These are phyloP conservation scores for Otolemur garnettii DNA, from an alignment of 2,113 vertebrate genomes.

Conservation along the genomic window DNA sequence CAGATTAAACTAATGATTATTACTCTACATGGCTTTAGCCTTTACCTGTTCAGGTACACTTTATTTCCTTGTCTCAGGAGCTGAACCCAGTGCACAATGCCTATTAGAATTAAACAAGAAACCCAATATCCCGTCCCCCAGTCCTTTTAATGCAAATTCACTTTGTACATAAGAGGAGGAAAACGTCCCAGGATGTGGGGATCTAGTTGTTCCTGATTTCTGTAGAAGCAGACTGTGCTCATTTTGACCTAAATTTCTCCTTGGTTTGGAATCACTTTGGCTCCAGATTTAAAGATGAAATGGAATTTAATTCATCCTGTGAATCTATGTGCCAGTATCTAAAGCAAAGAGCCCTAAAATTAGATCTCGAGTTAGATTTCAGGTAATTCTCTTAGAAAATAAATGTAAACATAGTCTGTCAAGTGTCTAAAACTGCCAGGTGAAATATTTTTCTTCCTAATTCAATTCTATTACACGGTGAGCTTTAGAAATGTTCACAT, in stretches of 20 bases:
- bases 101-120: neutral
- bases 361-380: conserved; percentile 17
- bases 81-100: neutral
- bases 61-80: neutral
- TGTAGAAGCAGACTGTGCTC: neutral
- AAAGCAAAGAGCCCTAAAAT: conserved; percentile 38
- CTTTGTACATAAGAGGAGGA: neutral
- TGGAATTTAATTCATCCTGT: neutral
- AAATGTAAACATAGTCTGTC: conserved; percentile 77
- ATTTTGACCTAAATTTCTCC: neutral
- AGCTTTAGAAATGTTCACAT: conserved; percentile 65
- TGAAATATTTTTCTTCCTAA: conserved; percentile 81
- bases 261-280: neutral
- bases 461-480: conserved; percentile 70
- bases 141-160: neutral
- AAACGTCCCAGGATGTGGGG: neutral
- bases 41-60: neutral
- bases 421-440: conserved; percentile 68
- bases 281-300: conserved; percentile 2
- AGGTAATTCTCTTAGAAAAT: conserved; percentile 49
- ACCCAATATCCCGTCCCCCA: neutral
- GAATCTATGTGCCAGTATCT: neutral
- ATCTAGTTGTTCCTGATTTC: neutral
- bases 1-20: neutral
- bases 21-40: neutral